Evolutionary conservation across 2,113 vertebrate genomes (phyloP).

Genomic region (Corynorhinus townsendii): DNA sequence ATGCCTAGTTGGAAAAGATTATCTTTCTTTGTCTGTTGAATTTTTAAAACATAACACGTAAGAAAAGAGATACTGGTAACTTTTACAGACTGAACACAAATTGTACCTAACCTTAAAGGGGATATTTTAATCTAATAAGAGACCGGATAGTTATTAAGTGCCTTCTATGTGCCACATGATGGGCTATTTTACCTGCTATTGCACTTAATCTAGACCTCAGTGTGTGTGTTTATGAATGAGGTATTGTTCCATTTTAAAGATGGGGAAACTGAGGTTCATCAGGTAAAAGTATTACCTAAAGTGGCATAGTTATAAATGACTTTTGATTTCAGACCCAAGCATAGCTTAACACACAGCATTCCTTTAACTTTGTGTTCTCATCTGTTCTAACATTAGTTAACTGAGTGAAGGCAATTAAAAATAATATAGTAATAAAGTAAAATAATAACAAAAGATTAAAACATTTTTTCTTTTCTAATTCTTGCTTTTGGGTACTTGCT

Average conservation of each 20-base stretch:
- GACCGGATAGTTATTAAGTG: not conserved
- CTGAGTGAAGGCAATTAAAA: not conserved
- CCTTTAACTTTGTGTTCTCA: not conserved
- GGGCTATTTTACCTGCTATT: not conserved
- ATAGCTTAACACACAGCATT: not conserved
- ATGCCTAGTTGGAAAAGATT: not conserved
- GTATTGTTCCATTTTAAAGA: not conserved
- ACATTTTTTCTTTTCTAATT: not conserved
- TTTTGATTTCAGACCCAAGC: not conserved
- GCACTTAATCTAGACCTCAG: not conserved
- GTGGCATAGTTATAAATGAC: not conserved
- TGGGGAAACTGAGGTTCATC: not conserved
- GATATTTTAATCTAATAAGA: not conserved
- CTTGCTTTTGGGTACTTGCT: slow-evolving; percentile 1
- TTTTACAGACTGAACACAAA: not conserved
- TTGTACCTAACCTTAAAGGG: not conserved
- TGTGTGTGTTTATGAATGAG: not conserved
- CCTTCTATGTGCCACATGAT: not conserved
- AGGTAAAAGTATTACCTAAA: not conserved
- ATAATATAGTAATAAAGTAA: not conserved
- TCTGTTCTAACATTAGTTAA: not conserved
- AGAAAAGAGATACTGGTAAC: not conserved
- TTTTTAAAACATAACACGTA: not conserved
- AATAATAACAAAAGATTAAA: not conserved
- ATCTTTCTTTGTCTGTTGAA: not conserved